Base-by-base conservation (phyloP, 2,797 vertebrate species). In the Cercopithecus mitis region DNA sequence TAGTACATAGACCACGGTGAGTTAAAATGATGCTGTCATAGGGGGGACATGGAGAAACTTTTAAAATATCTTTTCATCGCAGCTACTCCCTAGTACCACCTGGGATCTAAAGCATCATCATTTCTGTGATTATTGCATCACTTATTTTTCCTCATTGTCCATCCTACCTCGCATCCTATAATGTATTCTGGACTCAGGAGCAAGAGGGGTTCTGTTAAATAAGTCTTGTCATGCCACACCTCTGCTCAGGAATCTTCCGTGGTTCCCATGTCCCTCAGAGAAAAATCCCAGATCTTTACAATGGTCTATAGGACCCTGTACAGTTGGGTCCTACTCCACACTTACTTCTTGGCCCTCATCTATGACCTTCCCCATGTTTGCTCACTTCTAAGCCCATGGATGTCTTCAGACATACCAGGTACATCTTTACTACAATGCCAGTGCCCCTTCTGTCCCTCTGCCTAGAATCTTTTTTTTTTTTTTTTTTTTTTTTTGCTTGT, bases 1-100 rank as follows among this genome's bases (percentile, higher is more conserved):
- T 0, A 9, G 7, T 9, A 4, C 33, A 5, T 0, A 25, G 50
- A 50, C 8, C 41, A 30, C 30, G 2, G 19, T 12, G 4, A 73
- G 19, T 11, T 5, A n/a, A 19, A 19, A 27, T 4, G n/a, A 14
- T 8, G 14, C 24, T 8, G 33, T n/a, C 17, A 9, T n/a, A 72
- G 24, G 36, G 50, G 57, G 15, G 17, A 41, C 4, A 9, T 7
- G 45, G 25, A 75, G 73, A 75, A 27, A 47, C 30, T 79, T 30
- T 43, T 7, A 50, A 84, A 43, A 6, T 19, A 33, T 19, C 39
- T 52, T 76, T 81, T 57, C 25, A 90, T 45, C 39, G 17, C 25
- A 4, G 39, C 36, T 41, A 22, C 33, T 11, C 17, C 2, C 55
- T 25, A 0, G 2, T 2, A 8, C 13, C 58, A 15, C 43, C 24